A percentile compares a stretch with the other conserved stretches of the same genome.
These are phyloP conservation scores for Myotis yumanensis DNA, from an alignment of 2,113 vertebrate genomes.

Conservation along the genomic window DNA sequence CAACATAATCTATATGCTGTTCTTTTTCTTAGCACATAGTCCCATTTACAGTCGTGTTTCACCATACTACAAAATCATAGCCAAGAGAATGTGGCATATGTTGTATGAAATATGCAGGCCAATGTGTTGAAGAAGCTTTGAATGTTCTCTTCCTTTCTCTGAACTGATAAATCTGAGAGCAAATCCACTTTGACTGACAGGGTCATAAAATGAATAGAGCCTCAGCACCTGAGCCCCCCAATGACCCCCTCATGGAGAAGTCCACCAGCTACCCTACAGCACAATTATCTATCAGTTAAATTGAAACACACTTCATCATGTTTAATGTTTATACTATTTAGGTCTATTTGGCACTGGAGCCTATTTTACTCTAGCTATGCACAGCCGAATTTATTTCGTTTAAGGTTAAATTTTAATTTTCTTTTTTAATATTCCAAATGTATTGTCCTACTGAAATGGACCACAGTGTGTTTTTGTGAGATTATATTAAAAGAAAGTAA, in stretches of 20 bases:
- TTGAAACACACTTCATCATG: background rate
- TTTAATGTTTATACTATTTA: background rate
- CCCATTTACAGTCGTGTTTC: background rate
- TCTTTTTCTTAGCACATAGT: background rate
- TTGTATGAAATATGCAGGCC: background rate
- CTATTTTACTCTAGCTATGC: background rate
- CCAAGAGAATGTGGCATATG: background rate
- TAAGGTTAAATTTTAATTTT: background rate
- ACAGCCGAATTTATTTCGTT: background rate
- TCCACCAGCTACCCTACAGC: background rate
- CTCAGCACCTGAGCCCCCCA: background rate
- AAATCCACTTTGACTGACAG: background rate
- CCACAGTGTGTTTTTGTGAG: background rate
- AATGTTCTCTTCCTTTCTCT: background rate
- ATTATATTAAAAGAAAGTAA: slow-evolving; percentile 28
- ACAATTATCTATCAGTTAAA: background rate
- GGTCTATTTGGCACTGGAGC: background rate
- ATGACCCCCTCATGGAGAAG: rapidly evolving
- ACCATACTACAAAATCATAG: background rate
- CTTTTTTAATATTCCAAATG: background rate
- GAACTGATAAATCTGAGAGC: background rate
- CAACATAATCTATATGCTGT: background rate
- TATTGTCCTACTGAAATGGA: background rate
- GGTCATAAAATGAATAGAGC: background rate
- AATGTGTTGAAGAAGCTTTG: background rate